Percentiles rank a stretch among this genome's conserved stretches.
Evolutionary conservation across 2,888 invertebrate genomes (phyloP).

Genomic region (Harpalus rufipes): DNA sequence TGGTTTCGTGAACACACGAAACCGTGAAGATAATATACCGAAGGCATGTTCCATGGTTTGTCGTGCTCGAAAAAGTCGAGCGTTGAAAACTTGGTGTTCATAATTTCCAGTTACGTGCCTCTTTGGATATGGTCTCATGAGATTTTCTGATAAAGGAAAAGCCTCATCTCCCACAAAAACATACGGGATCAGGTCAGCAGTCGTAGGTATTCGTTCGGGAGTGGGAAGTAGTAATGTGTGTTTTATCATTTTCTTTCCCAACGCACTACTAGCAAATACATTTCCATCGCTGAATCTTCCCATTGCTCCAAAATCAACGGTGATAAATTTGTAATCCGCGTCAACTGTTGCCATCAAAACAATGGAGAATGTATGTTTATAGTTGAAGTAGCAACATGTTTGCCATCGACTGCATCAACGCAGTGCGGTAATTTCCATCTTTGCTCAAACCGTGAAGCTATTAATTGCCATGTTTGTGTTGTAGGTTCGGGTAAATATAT

Average conservation of each 20-base stretch:
- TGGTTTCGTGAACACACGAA: slow-evolving; percentile 67
- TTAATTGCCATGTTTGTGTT: no score
- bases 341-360: slow-evolving; percentile 26
- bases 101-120: slow-evolving; percentile 18
- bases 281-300: slow-evolving; percentile 14
- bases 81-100: slow-evolving; percentile 47
- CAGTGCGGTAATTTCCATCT: no score
- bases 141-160: slow-evolving; percentile 69
- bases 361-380: not conserved
- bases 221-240: slow-evolving; percentile 51
- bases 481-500: no score
- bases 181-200: slow-evolving; percentile 64
- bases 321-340: slow-evolving; percentile 47
- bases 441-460: no score
- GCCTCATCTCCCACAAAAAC: slow-evolving; percentile 68
- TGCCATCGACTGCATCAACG: not conserved
- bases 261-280: no score
- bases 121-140: slow-evolving; percentile 70
- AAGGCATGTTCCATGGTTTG: slow-evolving; percentile 66
- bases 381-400: slow-evolving; percentile 9
- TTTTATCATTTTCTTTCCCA: slow-evolving; percentile 48
- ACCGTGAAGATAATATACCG: slow-evolving; percentile 69
- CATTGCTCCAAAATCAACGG: not conserved
- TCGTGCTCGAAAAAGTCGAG: slow-evolving; percentile 68
- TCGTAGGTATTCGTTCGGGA: not conserved